Evolutionary conservation across 2,797 vertebrate species (phyloP), one percentile per base, ranked within the genome.

Genomic region (Hephaestus fuliginosus): DNA sequence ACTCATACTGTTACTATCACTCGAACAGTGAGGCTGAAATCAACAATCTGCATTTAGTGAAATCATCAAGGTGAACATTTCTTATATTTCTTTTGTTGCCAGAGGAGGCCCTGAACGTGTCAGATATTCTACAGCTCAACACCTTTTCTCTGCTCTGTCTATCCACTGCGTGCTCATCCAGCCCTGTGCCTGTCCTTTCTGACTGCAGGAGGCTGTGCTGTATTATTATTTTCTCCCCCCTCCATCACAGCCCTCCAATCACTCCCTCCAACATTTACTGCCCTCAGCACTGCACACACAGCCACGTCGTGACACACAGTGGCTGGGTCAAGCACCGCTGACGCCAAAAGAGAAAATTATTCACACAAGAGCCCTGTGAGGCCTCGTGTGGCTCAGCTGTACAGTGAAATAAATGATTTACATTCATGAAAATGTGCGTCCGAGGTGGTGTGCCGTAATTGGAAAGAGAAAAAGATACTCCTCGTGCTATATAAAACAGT

Each of bases 201-300:
- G 33, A 8, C 81, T 25, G 46, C 75, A 74, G 69, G 73, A 78
- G 49, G 36, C 49, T 48, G 10, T 30, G 41, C 44, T 61, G 46
- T 55, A n/a, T 63, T 79, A 2, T 65, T 76, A 8, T 51, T 48
- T 60, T 30, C 25, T 25, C 25, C 25, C 25, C 25, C 25, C 56
- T 33, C 46, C 49, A 81, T 85, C 86, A 67, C 48, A 75, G 49
- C 30, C 71, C 68, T 74, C 69, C 56, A 56, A 72, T 72, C 61
- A 48, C 25, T 25, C 25, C 25, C 25, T 25, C 63, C 81, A 62
- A 39, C 52, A 44, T 75, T 77, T 64, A 65, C 67, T 46, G 80
- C 57, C 79, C 70, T n/a, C 14, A 74, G 81, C 56, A 64, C 41
- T 60, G 76, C 74, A 81, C 74, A 80, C 52, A 76, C 48, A 74